phyloP scores from a whole-genome alignment of 2,113 vertebrate species.

The Meleagris gallopavo region DNA sequence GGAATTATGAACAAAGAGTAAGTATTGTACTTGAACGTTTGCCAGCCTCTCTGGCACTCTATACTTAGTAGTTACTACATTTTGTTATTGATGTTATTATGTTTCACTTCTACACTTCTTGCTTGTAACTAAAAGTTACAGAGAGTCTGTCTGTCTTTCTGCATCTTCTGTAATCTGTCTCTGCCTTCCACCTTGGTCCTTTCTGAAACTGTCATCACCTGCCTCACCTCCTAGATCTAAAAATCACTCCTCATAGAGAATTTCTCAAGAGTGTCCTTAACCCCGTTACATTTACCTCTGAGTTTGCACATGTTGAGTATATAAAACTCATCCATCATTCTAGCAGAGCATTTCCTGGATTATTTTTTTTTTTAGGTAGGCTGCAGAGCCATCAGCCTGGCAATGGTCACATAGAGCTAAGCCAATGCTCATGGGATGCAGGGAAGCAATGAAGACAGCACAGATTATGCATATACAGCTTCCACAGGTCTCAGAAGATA shows the following conservation, averaged over 20 bases:
- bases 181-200: neutral
- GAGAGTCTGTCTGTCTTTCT: neutral
- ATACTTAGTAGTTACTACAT: neutral
- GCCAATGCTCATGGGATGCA: neutral
- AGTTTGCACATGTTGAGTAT: neutral
- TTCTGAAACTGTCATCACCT: neutral
- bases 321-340: neutral
- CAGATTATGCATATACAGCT: neutral
- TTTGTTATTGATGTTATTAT: neutral
- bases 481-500: neutral
- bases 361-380: neutral
- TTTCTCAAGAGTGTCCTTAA: neutral
- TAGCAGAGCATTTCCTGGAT: neutral
- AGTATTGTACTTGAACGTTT: neutral
- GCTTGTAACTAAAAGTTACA: neutral
- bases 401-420: neutral
- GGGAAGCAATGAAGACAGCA: neutral
- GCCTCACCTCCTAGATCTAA: neutral
- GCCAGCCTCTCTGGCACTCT: neutral
- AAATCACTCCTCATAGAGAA: neutral
- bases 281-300: neutral
- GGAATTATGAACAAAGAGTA: constrained; percentile 39
- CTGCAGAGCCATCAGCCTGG: neutral
- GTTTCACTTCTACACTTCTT: neutral
- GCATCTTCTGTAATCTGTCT: neutral